Base-by-base conservation (phyloP, 2,797 vertebrate genomes). In the Nyctibius grandis region DNA sequence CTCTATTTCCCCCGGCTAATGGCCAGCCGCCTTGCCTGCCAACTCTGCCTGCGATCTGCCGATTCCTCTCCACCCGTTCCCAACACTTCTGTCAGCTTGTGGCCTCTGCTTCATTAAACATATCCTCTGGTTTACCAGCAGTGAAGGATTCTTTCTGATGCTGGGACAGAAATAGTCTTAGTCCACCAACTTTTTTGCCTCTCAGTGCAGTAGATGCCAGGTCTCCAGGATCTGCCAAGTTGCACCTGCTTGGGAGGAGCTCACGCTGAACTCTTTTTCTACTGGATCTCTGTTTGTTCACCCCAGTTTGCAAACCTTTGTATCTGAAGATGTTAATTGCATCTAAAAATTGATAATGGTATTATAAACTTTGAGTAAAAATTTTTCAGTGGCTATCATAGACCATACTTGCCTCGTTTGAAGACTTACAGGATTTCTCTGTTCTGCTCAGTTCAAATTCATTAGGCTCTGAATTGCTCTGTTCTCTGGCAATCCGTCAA, bases 101-200 rank as follows among this genome's bases (percentile, higher is more conserved):
- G 6, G 88, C 92, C 68, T 94, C 94, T 94, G 93, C 95, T 97
- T 97, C 97, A 96, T 97, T 97, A 98, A 95, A 79, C 94, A 89
- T 91, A 93, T 85, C 81, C 93, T 96, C 88, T 54, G 61, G 44
- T 31, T 95, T 97, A 91, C 76, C 92, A 77, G 93, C 87, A 85
- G 38, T 86, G 88, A 93, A 91, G 91, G 68, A 81, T 77, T 96
- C 85, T 97, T 96, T 96, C 95, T 9, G 28, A 86, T 7, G 7
- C 60, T 12, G 36, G 40, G 45, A 53, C 63, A 93, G 79, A 79
- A 94, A 61, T 16, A 40, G 48, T 87, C 73, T 88, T 81, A 89
- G 64, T 90, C 79, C 81, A 87, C 83, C 47, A 70, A 47, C 14
- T 16, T 28, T 28, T 81, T 93, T 38, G 67, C 6, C 8, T 16